These are phyloP conservation scores for Troilus luridus DNA, from an alignment of 2,888 invertebrate genomes.

Conservation along the genomic window DNA sequence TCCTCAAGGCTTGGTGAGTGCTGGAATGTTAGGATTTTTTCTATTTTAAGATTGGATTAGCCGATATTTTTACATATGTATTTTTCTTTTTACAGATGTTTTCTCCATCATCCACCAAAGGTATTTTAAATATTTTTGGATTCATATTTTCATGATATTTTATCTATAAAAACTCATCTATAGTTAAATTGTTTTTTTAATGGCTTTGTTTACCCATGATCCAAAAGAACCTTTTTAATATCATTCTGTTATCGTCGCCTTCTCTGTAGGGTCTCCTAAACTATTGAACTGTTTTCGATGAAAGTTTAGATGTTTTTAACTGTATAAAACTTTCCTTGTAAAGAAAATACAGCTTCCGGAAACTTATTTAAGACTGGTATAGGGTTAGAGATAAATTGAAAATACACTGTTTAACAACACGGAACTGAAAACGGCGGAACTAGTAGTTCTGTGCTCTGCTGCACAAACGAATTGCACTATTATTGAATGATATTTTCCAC, in stretches of 20 bases:
- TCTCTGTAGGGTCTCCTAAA: not conserved
- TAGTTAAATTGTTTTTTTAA: not conserved
- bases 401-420: not conserved
- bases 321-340: not conserved
- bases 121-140: not conserved
- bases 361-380: not conserved
- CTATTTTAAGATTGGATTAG: too few species aligned
- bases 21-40: too few species aligned
- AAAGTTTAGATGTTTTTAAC: not conserved
- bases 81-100: not conserved
- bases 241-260: not conserved
- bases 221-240: not conserved
- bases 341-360: not conserved
- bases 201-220: not conserved
- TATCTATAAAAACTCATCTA: too few species aligned
- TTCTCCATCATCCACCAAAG: not conserved
- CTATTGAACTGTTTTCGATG: conserved; percentile 14
- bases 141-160: too few species aligned
- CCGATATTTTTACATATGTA: too few species aligned
- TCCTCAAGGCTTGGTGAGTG: too few species aligned
- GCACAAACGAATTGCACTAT: too few species aligned
- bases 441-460: too few species aligned
- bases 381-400: not conserved
- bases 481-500: too few species aligned
- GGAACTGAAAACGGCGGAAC: too few species aligned